Conservation (phyloP, 2,797 vertebrate species). For the Odontamblyopus rebecca region DNA sequence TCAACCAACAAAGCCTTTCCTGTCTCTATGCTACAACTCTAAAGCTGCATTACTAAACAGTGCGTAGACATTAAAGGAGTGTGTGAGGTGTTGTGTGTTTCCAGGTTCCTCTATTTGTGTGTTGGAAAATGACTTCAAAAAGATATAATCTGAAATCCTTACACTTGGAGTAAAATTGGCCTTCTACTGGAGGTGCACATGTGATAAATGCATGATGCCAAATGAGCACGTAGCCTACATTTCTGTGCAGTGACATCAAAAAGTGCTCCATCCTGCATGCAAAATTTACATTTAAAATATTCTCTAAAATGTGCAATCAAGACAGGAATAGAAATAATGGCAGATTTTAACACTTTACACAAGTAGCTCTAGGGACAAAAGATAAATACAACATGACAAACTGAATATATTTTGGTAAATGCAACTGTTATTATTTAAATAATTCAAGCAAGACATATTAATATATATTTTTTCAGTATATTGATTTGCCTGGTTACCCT, state of each 20-base stretch:
- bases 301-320: conserved; percentile 28
- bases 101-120: conserved; percentile 21
- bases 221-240: conserved; percentile 69
- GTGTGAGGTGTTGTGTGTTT: conserved; percentile 15
- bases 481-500: neutral
- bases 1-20: conserved; percentile 33
- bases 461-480: neutral
- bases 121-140: conserved; percentile 30
- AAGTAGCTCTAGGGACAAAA: too few species aligned
- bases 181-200: conserved; percentile 51
- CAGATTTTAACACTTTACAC: too few species aligned
- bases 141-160: conserved; percentile 56
- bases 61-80: conserved; percentile 49
- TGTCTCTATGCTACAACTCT: conserved; percentile 37
- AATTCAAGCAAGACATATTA: too few species aligned
- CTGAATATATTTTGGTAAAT: too few species aligned
- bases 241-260: conserved; percentile 58
- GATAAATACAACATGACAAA: too few species aligned
- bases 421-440: too few species aligned
- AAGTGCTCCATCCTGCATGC: conserved; percentile 37
- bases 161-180: conserved; percentile 50
- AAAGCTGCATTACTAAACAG: conserved; percentile 56
- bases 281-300: conserved; percentile 21
- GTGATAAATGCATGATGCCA: conserved; percentile 54
- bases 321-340: conserved; percentile 12